Evolutionary conservation across 2,797 vertebrate genomes (phyloP).

Genomic region (Merluccius polli): DNA sequence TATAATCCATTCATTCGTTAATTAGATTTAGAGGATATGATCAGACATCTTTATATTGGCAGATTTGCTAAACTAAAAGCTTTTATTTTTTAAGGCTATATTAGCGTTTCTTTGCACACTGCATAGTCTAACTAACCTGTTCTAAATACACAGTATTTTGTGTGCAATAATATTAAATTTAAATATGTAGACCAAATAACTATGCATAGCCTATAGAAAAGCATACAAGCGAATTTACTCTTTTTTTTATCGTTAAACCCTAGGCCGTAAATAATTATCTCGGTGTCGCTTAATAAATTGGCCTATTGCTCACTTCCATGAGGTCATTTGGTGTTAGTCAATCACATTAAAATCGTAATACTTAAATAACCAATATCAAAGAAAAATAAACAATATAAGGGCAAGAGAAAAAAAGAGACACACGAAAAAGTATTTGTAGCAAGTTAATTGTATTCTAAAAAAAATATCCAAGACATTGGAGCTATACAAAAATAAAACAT

Average conservation of each 20-base stretch:
- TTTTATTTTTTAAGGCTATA: not conserved
- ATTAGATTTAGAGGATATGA: not conserved
- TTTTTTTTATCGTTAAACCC: not conserved
- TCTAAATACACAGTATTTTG: not conserved
- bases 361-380: not conserved
- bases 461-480: conserved; percentile 93
- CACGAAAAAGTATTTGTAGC: conserved; percentile 74
- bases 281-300: not conserved
- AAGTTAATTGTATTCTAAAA: conserved; percentile 98
- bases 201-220: not conserved
- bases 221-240: not conserved
- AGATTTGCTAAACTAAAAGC: not conserved
- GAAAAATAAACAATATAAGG: conserved; percentile 14
- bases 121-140: too few relatives aligned
- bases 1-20: not conserved
- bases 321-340: not conserved
- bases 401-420: conserved; percentile 33
- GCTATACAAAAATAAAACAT: conserved; percentile 96
- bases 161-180: not conserved
- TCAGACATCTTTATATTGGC: not conserved
- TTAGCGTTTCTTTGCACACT: too few relatives aligned
- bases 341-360: not conserved
- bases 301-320: not conserved
- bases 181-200: not conserved
- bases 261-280: not conserved